phyloP scores from a whole-genome alignment of 2,113 vertebrate species.

The Acrocephalus arundinaceus region DNA sequence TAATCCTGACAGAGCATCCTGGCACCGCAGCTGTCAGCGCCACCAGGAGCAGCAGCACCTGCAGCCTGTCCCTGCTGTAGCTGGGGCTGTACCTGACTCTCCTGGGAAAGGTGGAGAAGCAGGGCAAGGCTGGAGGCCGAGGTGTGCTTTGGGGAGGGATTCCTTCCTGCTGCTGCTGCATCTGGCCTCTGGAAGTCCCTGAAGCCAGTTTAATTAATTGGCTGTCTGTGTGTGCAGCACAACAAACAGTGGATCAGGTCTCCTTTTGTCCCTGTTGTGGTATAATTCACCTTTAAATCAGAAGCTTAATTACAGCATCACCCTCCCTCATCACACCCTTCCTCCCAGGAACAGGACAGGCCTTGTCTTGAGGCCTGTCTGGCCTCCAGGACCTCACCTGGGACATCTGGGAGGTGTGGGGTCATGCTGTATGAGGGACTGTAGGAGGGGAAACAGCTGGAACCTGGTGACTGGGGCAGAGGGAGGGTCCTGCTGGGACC shows the following conservation, averaged over 20 bases:
- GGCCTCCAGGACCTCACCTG: not conserved
- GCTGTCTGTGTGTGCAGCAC: not conserved
- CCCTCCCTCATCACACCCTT: not conserved
- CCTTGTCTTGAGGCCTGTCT: not conserved
- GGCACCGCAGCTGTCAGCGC: not conserved
- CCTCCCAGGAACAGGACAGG: not conserved
- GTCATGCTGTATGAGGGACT: fast-evolving
- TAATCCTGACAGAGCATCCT: not conserved
- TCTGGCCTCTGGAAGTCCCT: not conserved
- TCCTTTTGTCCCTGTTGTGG: not conserved
- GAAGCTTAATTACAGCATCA: not conserved
- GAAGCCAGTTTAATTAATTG: not conserved
- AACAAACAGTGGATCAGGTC: not conserved
- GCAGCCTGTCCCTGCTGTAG: not conserved
- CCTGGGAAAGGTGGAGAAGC: not conserved
- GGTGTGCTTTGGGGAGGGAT: not conserved
- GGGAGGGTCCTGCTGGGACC: not conserved
- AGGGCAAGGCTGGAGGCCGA: not conserved
- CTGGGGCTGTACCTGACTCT: not conserved
- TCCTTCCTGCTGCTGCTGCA: not conserved
- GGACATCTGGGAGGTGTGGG: fast-evolving
- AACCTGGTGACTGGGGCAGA: not conserved
- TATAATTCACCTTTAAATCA: not conserved
- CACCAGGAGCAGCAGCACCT: not conserved
- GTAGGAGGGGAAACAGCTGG: not conserved